These are phyloP conservation scores for Pagetopsis macropterus DNA, from an alignment of 2,797 vertebrate species.

Conservation along the genomic window DNA sequence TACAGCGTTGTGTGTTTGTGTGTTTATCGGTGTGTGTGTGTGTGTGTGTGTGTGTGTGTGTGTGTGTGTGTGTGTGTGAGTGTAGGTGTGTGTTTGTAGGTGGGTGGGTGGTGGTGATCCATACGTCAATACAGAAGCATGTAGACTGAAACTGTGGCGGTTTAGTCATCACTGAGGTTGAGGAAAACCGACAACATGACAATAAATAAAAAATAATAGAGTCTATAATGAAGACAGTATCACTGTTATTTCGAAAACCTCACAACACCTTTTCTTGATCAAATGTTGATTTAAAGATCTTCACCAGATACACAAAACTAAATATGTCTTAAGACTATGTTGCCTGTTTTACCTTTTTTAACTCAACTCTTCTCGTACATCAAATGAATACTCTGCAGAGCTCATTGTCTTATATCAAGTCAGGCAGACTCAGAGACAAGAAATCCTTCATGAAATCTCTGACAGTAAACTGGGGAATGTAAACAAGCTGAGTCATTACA, in stretches of 20 bases:
- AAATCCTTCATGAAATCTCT: constrained; percentile 11
- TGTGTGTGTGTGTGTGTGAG: constrained; percentile 7
- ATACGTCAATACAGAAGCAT: constrained; percentile 39
- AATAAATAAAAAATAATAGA: background rate
- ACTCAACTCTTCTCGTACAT: background rate
- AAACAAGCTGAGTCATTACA: constrained; percentile 37
- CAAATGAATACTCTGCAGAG: constrained; percentile 5
- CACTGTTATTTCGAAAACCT: background rate
- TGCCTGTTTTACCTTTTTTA: background rate
- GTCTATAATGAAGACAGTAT: background rate
- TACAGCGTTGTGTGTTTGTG: constrained; percentile 43
- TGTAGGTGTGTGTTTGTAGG: constrained; percentile 4
- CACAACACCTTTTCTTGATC: background rate
- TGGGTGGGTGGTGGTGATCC: constrained; percentile 26
- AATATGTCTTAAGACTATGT: background rate
- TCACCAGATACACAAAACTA: background rate
- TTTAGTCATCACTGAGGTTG: constrained; percentile 22
- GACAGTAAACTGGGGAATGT: constrained; percentile 10
- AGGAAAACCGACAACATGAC: constrained; percentile 8
- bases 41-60: constrained; percentile 9
- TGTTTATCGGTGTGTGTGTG: constrained; percentile 14
- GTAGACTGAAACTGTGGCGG: constrained; percentile 11
- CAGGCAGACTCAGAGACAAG: constrained; percentile 1
- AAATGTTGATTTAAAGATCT: background rate
- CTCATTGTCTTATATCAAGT: background rate